phyloP scores from a whole-genome alignment of 2,113 vertebrate species.

The Carlito syrichta region DNA sequence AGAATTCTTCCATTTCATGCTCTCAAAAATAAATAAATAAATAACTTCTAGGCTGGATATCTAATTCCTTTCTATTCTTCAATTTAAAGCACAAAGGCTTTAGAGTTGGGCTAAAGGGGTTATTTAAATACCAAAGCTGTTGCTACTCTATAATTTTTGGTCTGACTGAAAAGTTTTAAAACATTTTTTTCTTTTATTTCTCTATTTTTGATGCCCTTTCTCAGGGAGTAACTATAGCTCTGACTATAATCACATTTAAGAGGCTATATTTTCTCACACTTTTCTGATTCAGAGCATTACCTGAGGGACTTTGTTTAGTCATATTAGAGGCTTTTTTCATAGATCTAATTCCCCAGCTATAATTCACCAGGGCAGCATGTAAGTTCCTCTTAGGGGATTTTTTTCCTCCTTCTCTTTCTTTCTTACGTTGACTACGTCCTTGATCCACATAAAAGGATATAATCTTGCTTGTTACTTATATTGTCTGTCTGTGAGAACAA shows the following conservation, averaged over 20 bases:
- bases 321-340: slow-evolving; percentile 26
- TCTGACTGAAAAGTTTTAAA: slow-evolving; percentile 62
- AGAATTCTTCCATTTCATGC: neutral
- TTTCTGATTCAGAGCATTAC: slow-evolving; percentile 33
- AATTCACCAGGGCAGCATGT: slow-evolving; percentile 48
- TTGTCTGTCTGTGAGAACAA: slow-evolving; percentile 27
- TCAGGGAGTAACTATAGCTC: neutral
- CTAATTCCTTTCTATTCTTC: slow-evolving; percentile 61
- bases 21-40: neutral
- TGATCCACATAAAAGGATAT: slow-evolving; percentile 60
- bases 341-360: slow-evolving; percentile 53
- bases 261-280: slow-evolving; percentile 38
- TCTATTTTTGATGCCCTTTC: slow-evolving; percentile 28
- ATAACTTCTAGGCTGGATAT: slow-evolving; percentile 51
- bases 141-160: slow-evolving; percentile 51
- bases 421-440: neutral
- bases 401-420: neutral
- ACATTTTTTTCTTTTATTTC: slow-evolving; percentile 21
- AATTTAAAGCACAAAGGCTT: slow-evolving; percentile 50
- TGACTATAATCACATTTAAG: slow-evolving; percentile 52
- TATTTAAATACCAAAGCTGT: slow-evolving; percentile 59
- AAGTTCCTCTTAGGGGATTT: slow-evolving; percentile 16
- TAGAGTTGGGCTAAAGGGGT: slow-evolving; percentile 36
- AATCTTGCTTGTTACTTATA: slow-evolving; percentile 64
- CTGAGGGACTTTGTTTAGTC: slow-evolving; percentile 49